Percentiles rank a stretch among this genome's conserved stretches.
Evolutionary conservation across 2,113 vertebrate species (phyloP).

Genomic region (Semnornis frantzii): DNA sequence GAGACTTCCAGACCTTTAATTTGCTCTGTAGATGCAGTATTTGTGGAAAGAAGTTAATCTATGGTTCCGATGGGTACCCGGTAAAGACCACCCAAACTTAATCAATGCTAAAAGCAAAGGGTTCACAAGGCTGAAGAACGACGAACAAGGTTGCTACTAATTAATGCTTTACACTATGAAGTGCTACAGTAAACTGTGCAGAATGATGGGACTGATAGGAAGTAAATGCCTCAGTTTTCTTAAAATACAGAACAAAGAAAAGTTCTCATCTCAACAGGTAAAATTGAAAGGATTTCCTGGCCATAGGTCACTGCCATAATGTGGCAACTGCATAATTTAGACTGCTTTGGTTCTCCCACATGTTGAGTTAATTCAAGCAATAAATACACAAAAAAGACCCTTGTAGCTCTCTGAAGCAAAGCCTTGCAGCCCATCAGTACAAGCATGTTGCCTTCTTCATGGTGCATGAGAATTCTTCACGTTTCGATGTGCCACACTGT

Average conservation of each 20-base stretch:
- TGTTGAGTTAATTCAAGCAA: neutral
- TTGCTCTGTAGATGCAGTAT: neutral
- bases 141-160: neutral
- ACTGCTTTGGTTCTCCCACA: neutral
- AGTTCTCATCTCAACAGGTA: neutral
- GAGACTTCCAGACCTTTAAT: neutral
- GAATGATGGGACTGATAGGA: neutral
- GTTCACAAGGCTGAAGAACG: neutral
- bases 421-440: neutral
- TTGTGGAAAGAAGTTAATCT: neutral
- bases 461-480: neutral
- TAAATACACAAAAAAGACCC: neutral
- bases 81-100: constrained; percentile 17
- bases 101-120: neutral
- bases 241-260: neutral
- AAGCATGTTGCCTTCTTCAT: accelerated
- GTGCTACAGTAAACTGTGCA: neutral
- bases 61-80: neutral
- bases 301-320: neutral
- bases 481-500: neutral
- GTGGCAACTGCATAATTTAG: neutral
- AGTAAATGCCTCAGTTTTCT: neutral
- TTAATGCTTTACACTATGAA: neutral
- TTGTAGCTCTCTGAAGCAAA: neutral
- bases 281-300: neutral